Conservation (phyloP, 2,113 vertebrate species). For the Vanacampus margaritifer region DNA sequence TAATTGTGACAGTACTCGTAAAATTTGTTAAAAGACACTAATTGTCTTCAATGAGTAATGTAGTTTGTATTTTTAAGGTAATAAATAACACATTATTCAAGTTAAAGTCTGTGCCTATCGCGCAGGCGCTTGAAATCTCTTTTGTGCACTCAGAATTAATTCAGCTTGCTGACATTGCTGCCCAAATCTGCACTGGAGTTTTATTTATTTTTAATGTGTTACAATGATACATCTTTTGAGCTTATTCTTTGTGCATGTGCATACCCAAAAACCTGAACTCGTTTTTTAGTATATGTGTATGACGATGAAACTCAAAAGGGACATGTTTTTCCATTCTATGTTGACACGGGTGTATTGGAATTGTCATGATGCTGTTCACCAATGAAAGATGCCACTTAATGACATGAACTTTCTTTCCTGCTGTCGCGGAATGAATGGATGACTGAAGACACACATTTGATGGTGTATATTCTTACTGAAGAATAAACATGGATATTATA, state of each 20-base stretch:
- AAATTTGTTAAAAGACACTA: neutral
- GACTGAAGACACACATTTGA: conserved; percentile 24
- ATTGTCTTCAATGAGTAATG: neutral
- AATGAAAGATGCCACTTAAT: conserved; percentile 42
- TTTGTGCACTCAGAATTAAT: neutral
- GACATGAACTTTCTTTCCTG: neutral
- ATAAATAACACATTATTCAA: conserved; percentile 2
- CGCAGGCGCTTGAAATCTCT: too few species aligned
- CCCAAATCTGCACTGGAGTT: neutral
- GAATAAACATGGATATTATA: conserved; percentile 60
- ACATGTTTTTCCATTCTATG: conserved; percentile 4
- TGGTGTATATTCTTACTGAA: conserved; percentile 46
- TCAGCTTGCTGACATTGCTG: neutral
- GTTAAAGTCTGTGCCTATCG: too few species aligned
- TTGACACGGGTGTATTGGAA: conserved; percentile 12
- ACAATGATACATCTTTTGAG: neutral
- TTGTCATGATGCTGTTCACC: conserved; percentile 20
- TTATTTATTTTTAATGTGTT: conserved; percentile 4
- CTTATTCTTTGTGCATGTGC: conserved; percentile 48
- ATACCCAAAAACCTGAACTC: conserved; percentile 13
- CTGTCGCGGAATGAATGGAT: conserved; percentile 27
- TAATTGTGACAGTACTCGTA: neutral
- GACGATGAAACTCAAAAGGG: conserved; percentile 1
- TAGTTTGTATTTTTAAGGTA: conserved; percentile 13
- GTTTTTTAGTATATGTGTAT: conserved; percentile 10